These are phyloP conservation scores for Syngnathoides biaculeatus DNA, from an alignment of 2,113 vertebrate genomes.

Conservation along the genomic window DNA sequence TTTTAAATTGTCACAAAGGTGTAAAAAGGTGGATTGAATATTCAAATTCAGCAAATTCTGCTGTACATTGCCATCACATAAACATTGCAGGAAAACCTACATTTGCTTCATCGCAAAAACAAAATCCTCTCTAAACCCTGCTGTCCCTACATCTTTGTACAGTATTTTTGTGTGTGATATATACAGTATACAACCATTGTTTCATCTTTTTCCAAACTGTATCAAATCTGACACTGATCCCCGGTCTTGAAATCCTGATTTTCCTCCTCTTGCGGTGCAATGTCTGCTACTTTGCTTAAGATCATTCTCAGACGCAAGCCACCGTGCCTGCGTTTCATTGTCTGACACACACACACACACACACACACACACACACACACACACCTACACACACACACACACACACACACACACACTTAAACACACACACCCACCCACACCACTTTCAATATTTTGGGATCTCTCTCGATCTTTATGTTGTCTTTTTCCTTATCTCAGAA, in stretches of 20 bases:
- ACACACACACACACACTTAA: not conserved
- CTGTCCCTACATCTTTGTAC: not conserved
- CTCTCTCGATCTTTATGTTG: conserved; percentile 8
- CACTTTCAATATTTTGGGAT: conserved; percentile 12
- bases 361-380: conserved; percentile 6
- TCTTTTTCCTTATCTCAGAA: conserved; percentile 2
- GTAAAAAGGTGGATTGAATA: not conserved
- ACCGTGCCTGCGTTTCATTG: conserved; percentile 8
- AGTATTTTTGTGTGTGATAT: not conserved
- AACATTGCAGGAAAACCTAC: not conserved
- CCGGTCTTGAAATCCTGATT: conserved; percentile 30
- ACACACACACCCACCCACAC: conserved; percentile 4
- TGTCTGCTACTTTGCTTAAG: conserved; percentile 42
- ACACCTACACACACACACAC: not conserved
- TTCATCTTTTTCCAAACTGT: conserved; percentile 5
- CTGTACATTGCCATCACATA: not conserved
- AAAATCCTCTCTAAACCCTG: not conserved
- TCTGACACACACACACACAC: not conserved
- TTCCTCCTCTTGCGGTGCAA: conserved; percentile 21
- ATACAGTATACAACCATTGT: not conserved
- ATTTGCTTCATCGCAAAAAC: not conserved
- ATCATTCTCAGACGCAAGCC: conserved; percentile 38
- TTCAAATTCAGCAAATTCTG: not conserved
- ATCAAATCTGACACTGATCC: conserved; percentile 31
- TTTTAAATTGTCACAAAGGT: not conserved